A percentile compares a stretch with the other conserved stretches of the same genome.
Conservation (phyloP, 2,888 invertebrate genomes). For the Nemapogon koenigi region DNA sequence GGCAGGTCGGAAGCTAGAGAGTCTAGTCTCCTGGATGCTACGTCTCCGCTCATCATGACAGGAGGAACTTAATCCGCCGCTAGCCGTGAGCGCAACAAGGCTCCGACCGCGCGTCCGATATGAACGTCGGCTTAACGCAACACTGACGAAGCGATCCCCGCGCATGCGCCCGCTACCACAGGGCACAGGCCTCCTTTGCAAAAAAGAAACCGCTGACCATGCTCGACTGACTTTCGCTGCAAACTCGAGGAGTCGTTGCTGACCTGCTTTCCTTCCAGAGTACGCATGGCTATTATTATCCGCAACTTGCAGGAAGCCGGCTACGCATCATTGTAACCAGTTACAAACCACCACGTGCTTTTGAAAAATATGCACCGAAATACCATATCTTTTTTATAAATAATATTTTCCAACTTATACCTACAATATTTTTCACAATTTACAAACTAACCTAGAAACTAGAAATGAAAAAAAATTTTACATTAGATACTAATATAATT, state of each 20-base stretch:
- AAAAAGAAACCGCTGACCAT: constrained; percentile 44
- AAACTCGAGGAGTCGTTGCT: constrained; percentile 25
- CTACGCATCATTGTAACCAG: too few species aligned
- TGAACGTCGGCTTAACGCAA: constrained; percentile 53
- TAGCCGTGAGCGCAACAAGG: not conserved
- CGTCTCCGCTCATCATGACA: constrained; percentile 29
- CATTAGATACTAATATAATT: too few species aligned
- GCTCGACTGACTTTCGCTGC: constrained; percentile 50
- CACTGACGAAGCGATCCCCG: constrained; percentile 50
- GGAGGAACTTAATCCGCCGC: constrained; percentile 27
- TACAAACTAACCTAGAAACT: too few species aligned
- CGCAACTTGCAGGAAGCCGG: too few species aligned
- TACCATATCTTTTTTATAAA: too few species aligned
- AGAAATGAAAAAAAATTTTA: too few species aligned
- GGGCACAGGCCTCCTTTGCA: constrained; percentile 37
- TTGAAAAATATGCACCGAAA: too few species aligned
- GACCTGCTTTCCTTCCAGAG: constrained; percentile 48
- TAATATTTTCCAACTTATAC: too few species aligned
- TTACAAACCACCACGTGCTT: too few species aligned
- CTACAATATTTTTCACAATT: too few species aligned
- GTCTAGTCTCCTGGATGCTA: constrained; percentile 41
- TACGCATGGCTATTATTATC: too few species aligned
- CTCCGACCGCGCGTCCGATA: constrained; percentile 63
- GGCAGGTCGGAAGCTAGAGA: constrained; percentile 40
- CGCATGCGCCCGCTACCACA: constrained; percentile 52